A percentile compares a stretch with the other conserved stretches of the same genome.
Evolutionary conservation across 2,113 vertebrate species (phyloP).

Genomic region (Alligator mississippiensis): DNA sequence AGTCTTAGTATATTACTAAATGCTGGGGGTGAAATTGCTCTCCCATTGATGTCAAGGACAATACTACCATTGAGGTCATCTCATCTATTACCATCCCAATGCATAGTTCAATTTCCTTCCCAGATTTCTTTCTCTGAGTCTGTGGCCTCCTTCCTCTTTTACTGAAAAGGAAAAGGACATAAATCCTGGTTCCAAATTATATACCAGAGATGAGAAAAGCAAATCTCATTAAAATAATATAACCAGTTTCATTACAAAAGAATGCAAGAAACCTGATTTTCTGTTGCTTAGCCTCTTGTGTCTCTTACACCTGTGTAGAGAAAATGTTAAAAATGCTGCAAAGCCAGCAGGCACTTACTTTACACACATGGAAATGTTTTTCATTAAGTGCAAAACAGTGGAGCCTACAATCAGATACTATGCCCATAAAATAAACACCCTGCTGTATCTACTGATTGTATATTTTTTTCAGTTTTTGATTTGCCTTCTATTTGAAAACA

Average conservation of each 20-base stretch:
- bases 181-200: not conserved
- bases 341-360: not conserved
- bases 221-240: not conserved
- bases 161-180: not conserved
- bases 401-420: not conserved
- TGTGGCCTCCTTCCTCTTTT: not conserved
- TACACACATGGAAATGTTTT: not conserved
- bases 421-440: not conserved
- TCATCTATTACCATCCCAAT: not conserved
- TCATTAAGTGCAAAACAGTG: not conserved
- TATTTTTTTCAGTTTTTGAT: not conserved
- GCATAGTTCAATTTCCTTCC: not conserved
- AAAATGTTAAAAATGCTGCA: not conserved
- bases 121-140: not conserved
- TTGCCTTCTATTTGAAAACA: conserved; percentile 35
- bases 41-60: not conserved
- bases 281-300: not conserved
- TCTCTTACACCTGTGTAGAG: not conserved
- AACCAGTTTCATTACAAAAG: not conserved
- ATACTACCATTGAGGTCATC: not conserved
- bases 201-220: not conserved
- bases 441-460: not conserved
- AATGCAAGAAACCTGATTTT: accelerated
- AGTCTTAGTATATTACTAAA: not conserved
- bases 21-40: not conserved